Evolutionary conservation across 2,888 invertebrate species (phyloP).

Genomic region (Thecocarcelia acutangulata): DNA sequence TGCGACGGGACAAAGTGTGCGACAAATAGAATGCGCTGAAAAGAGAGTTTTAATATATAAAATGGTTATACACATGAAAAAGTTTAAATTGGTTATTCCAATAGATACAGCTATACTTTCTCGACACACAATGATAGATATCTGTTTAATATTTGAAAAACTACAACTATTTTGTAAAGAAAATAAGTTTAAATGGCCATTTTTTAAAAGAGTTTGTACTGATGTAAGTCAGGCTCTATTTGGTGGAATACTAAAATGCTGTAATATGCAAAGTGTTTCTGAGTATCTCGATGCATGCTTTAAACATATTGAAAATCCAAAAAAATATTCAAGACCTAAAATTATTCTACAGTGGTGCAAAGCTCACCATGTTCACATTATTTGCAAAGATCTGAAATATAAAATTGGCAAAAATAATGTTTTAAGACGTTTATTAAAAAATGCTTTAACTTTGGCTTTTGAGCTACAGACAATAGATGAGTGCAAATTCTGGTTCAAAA

Average conservation of each 20-base stretch:
- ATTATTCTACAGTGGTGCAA: slow-evolving; percentile 16
- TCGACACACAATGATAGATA: slow-evolving; percentile 1
- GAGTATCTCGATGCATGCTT: slow-evolving; percentile 8
- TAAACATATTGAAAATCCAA: slow-evolving; percentile 15
- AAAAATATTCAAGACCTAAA: not conserved
- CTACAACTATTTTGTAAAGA: slow-evolving; percentile 3
- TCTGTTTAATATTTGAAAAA: slow-evolving; percentile 9
- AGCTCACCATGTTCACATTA: slow-evolving; percentile 14
- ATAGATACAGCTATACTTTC: not conserved
- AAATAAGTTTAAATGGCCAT: no score
- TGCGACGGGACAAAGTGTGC: slow-evolving; percentile 29
- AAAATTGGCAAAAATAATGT: slow-evolving; percentile 2
- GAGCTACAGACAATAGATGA: slow-evolving; percentile 15
- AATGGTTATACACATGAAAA: slow-evolving; percentile 6
- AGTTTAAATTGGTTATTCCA: slow-evolving; percentile 20
- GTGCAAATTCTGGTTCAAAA: slow-evolving; percentile 7
- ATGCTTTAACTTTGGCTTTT: slow-evolving; percentile 15
- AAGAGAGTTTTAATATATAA: slow-evolving; percentile 23
- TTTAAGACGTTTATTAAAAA: not conserved
- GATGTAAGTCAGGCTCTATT: slow-evolving; percentile 1
- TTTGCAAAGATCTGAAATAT: not conserved
- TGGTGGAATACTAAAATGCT: slow-evolving; percentile 10
- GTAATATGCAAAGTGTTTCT: not conserved
- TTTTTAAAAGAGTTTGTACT: slow-evolving; percentile 5
- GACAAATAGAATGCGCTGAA: slow-evolving; percentile 16